Percentiles rank a stretch among this genome's conserved stretches.
These are phyloP conservation scores for Drosophila biarmipes DNA, from an alignment of 1,140 invertebrate genomes.

Conservation along the genomic window DNA sequence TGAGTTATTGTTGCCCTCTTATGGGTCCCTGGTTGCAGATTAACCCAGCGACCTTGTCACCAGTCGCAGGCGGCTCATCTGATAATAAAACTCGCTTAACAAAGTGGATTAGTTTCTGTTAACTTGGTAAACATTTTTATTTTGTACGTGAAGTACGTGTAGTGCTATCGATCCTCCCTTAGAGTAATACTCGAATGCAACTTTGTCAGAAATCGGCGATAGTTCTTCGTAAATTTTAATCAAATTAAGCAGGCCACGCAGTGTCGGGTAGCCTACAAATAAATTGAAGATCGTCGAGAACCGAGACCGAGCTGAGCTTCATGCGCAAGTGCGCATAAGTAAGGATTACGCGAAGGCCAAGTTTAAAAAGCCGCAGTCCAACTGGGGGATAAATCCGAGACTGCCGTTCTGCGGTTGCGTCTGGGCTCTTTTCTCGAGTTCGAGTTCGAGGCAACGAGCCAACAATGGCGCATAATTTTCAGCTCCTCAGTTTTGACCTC, in stretches of 20 bases:
- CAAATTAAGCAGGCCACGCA: conserved; percentile 72
- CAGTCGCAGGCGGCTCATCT: conserved; percentile 29
- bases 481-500: conserved; percentile 69
- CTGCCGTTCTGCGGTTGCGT: conserved; percentile 4
- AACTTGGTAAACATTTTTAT: background rate
- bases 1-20: conserved; percentile 69
- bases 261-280: conserved; percentile 51
- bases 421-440: conserved; percentile 15
- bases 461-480: conserved; percentile 81
- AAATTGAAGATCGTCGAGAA: conserved; percentile 57
- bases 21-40: conserved; percentile 43
- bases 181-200: conserved; percentile 7
- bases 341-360: conserved; percentile 66
- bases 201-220: background rate
- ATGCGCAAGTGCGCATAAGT: conserved; percentile 68
- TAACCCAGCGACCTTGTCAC: conserved; percentile 79
- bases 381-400: conserved; percentile 30
- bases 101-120: background rate
- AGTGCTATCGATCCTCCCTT: background rate
- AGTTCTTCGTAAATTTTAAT: conserved; percentile 80
- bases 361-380: background rate
- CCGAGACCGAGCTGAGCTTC: conserved; percentile 4
- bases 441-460: conserved; percentile 18
- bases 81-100: conserved; percentile 10
- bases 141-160: too few relatives aligned